Evolutionary conservation across 2,797 vertebrate species (phyloP), one percentile per base, ranked within the genome.

Genomic region (Setipinna tenuifilis): DNA sequence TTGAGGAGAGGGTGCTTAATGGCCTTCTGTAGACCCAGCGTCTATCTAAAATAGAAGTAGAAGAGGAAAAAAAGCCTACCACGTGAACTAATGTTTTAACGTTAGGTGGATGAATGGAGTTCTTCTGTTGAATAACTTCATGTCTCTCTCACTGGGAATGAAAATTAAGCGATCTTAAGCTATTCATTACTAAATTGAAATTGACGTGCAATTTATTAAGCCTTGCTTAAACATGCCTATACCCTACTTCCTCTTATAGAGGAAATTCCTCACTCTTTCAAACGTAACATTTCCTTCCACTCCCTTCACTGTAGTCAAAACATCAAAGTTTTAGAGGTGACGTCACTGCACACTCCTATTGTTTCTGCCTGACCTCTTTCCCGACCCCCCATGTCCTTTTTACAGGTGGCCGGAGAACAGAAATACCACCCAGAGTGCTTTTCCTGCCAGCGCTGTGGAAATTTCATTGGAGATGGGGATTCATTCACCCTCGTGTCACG

Each of bases 371-470:
- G 48, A 50, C 82, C 31, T 31, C 82, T 82, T 78, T 21, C 61
- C 58, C 19, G 61, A 25, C 23, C 9, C 83, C 35, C 54, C 19
- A 80, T 54, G 54, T 84, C 82, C 86, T 6, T 68, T 87, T 57
- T 0, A 0, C 92, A 99, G 98, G 98, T 98, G 89, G 98, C 97
- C 0, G 98, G 98, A 88, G 97, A 97, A 87, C 96, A 98, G 90
- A 99, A 98, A 92, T 99, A 98, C 89, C 98, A 99, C 91, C 97
- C 98, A 0, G 98, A 99, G 89, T 99, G 98, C 88, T 99, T 99
- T 93, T 95, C 93, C 86, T 99, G 98, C 91, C 92, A 95, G 84
- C 95, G 92, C 21, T 99, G 98, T 82, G 93, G 92, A 58, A 91
- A 92, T 5, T 96, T 98, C 88, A 99, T 99, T 0, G 98, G 98